phyloP scores from a whole-genome alignment of 1,140 invertebrate genomes.

The Acyrthosiphon pisum region DNA sequence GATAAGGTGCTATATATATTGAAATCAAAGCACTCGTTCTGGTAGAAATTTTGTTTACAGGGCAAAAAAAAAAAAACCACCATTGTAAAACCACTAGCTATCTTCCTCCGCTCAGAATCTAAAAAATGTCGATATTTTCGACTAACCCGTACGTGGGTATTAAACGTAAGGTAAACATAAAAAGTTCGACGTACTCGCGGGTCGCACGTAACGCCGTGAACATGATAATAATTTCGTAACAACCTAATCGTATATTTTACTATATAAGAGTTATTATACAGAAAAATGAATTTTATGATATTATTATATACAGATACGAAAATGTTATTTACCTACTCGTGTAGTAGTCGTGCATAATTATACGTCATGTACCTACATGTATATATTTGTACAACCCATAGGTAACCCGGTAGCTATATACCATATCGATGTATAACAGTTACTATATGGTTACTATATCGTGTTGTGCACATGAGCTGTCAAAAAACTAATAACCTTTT shows the following conservation, averaged over 20 bases:
- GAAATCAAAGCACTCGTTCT: too few relatives aligned
- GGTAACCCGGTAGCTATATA: not conserved
- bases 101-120: too few relatives aligned
- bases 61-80: too few relatives aligned
- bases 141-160: not conserved
- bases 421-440: too few relatives aligned
- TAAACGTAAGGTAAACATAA: not conserved
- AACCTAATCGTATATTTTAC: not conserved
- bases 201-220: not conserved
- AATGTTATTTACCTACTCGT: not conserved
- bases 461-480: not conserved
- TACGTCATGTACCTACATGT: not conserved
- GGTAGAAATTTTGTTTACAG: too few relatives aligned
- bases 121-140: not conserved
- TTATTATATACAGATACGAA: not conserved
- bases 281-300: not conserved
- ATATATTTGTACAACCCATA: not conserved
- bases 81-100: too few relatives aligned
- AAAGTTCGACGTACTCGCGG: not conserved
- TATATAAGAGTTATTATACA: not conserved
- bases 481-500: slow-evolving; percentile 10
- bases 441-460: too few relatives aligned
- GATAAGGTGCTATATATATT: too few relatives aligned
- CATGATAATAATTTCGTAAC: not conserved
- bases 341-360: too few relatives aligned